Conservation (phyloP, 1,140 invertebrate species). For the Galleria mellonella region DNA sequence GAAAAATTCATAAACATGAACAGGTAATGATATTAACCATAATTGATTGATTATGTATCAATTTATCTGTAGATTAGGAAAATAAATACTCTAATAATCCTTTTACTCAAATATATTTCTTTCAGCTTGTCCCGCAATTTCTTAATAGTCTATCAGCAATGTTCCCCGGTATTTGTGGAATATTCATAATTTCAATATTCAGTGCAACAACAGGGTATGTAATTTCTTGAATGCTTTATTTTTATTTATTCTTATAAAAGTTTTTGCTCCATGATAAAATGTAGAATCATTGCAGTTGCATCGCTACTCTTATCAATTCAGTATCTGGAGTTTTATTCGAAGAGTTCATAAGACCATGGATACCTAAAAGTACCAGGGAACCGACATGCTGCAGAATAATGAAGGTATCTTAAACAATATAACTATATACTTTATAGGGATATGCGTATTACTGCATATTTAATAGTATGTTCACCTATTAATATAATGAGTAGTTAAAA, state of each 20-base stretch:
- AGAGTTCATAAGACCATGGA: slow-evolving; percentile 75
- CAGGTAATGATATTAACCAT: slow-evolving; percentile 33
- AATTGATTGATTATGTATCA: not conserved
- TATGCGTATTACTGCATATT: not conserved
- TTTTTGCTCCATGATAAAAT: not conserved
- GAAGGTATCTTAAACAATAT: too few species aligned
- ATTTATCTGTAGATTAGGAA: too few species aligned
- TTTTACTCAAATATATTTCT: slow-evolving; percentile 1
- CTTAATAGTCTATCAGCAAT: slow-evolving; percentile 50
- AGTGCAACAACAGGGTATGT: slow-evolving; percentile 63
- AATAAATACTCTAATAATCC: too few species aligned
- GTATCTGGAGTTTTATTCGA: slow-evolving; percentile 77
- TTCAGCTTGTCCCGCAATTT: slow-evolving; percentile 59
- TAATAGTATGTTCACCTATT: slow-evolving; percentile 3
- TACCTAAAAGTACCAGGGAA: slow-evolving; percentile 57
- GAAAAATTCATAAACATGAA: slow-evolving; percentile 66
- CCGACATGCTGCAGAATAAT: slow-evolving; percentile 54
- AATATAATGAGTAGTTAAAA: too few species aligned
- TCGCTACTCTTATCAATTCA: slow-evolving; percentile 77
- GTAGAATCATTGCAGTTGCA: slow-evolving; percentile 59
- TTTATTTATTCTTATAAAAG: not conserved
- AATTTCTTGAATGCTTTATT: not conserved
- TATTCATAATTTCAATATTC: slow-evolving; percentile 63
- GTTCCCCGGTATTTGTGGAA: slow-evolving; percentile 67
- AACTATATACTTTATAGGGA: slow-evolving; percentile 6